Evolutionary conservation across 1,140 invertebrate species (phyloP).

Genomic region (Pantala flavescens): DNA sequence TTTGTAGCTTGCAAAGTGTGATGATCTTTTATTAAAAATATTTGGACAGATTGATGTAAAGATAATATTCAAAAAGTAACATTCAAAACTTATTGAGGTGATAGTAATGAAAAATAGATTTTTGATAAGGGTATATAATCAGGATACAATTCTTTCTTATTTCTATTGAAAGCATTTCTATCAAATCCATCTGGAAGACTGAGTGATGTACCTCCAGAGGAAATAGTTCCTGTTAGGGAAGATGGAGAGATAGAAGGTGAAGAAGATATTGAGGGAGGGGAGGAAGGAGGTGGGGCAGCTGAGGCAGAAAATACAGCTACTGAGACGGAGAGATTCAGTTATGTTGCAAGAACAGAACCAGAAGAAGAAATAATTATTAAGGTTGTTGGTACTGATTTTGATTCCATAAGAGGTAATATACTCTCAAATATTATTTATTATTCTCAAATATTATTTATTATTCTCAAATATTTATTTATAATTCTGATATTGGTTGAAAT

Average conservation of each 20-base stretch:
- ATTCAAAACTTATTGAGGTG: no score
- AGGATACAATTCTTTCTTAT: no score
- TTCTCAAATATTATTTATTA: no score
- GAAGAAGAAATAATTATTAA: constrained; percentile 39
- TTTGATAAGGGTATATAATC: no score
- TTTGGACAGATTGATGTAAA: no score
- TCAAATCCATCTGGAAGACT: constrained; percentile 24
- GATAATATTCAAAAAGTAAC: no score
- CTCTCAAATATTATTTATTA: no score
- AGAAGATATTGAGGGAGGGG: not conserved
- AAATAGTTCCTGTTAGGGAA: not conserved
- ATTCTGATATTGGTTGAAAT: no score
- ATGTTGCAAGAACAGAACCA: not conserved
- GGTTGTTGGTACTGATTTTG: constrained; percentile 34
- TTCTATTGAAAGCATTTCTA: constrained; percentile 19
- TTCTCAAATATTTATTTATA: no score
- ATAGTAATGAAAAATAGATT: no score
- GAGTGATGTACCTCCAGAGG: constrained; percentile 20
- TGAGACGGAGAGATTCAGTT: not conserved
- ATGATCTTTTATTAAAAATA: no score
- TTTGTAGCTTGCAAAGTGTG: no score
- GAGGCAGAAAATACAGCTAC: not conserved
- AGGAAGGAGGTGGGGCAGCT: not conserved
- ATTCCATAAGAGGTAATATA: constrained; percentile 33
- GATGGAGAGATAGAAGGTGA: not conserved